phyloP scores from a whole-genome alignment of 2,797 vertebrate species.

The Chromis chromis region DNA sequence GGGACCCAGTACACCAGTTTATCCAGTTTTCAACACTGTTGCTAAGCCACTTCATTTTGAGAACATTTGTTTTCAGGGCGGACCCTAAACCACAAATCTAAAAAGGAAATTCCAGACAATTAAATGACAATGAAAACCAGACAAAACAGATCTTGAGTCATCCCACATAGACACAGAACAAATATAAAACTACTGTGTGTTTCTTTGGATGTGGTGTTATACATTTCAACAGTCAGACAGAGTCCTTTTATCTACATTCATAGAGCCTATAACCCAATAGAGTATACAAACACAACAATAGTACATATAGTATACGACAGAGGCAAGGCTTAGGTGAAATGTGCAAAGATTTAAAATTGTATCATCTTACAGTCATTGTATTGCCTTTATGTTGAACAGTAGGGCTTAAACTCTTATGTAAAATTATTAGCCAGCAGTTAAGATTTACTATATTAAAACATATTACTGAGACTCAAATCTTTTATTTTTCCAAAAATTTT shows the following conservation, averaged over 20 bases:
- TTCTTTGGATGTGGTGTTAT: background rate
- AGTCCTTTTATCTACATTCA: background rate
- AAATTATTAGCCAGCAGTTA: too few species aligned
- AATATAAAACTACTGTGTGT: background rate
- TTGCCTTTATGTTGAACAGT: too few species aligned
- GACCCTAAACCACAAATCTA: background rate
- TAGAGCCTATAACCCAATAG: too few species aligned
- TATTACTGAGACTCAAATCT: too few species aligned
- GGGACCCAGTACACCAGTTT: background rate
- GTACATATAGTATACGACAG: too few species aligned
- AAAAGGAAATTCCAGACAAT: conserved; percentile 10
- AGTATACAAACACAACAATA: too few species aligned
- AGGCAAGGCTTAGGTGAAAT: too few species aligned
- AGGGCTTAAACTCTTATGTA: too few species aligned
- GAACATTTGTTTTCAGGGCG: conserved; percentile 15
- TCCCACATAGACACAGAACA: background rate
- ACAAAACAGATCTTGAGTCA: background rate
- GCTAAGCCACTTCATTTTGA: conserved; percentile 3
- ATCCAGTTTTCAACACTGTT: background rate
- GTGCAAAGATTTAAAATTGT: too few species aligned
- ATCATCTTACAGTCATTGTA: too few species aligned
- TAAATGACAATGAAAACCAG: background rate
- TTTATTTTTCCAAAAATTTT: too few species aligned
- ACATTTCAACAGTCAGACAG: background rate
- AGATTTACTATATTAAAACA: too few species aligned